These are phyloP conservation scores for Atherix ibis DNA, from an alignment of 2,888 invertebrate species.

Conservation along the genomic window DNA sequence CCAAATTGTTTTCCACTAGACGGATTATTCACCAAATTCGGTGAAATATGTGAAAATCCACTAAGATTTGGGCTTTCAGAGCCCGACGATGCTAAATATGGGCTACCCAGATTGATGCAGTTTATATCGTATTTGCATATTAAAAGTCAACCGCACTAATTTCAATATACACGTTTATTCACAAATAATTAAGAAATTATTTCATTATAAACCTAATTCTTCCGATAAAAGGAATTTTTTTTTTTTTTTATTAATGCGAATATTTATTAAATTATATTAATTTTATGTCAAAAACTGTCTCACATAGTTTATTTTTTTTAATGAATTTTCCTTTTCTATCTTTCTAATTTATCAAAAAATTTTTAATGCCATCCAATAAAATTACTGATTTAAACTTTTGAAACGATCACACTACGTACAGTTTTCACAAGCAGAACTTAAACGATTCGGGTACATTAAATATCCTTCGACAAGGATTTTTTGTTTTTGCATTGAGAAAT, in stretches of 20 bases:
- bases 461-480: background rate
- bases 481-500: background rate
- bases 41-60: constrained; percentile 9
- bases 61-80: constrained; percentile 22
- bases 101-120: constrained; percentile 32
- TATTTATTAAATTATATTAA: no score
- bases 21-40: constrained; percentile 9
- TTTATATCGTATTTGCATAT: constrained; percentile 5
- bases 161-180: no score
- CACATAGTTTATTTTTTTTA: no score
- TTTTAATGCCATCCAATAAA: no score
- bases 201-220: no score
- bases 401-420: background rate
- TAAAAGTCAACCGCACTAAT: background rate
- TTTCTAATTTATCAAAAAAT: no score
- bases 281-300: no score
- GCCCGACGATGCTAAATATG: constrained; percentile 30
- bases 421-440: no score
- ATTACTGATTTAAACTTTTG: background rate
- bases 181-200: no score
- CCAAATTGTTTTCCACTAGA: constrained; percentile 11
- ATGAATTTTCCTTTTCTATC: no score
- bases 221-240: no score
- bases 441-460: background rate
- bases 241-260: no score